Evolutionary conservation across 2,113 vertebrate species (phyloP).

Genomic region (Pachyramphus minor): DNA sequence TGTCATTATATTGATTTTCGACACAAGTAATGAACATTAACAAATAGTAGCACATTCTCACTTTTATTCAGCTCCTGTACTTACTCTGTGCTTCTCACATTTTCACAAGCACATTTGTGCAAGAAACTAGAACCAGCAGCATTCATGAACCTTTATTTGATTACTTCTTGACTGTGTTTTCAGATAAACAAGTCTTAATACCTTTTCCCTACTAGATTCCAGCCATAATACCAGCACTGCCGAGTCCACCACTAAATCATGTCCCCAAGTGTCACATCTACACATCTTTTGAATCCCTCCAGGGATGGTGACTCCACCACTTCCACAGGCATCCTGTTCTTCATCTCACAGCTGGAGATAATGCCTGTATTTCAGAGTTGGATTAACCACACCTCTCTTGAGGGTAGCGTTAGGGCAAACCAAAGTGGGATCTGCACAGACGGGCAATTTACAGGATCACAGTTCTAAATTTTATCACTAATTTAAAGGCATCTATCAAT

Average conservation of each 20-base stretch:
- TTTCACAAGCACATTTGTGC: rapidly evolving
- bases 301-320: not conserved
- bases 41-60: not conserved
- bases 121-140: not conserved
- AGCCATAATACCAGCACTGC: too few relatives aligned
- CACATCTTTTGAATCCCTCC: not conserved
- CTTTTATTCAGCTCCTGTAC: not conserved
- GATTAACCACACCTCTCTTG: not conserved
- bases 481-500: not conserved
- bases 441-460: not conserved
- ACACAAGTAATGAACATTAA: not conserved
- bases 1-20: rapidly evolving
- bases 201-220: not conserved
- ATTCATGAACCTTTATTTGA: not conserved
- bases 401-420: not conserved
- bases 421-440: not conserved
- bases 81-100: not conserved
- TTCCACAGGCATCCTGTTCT: not conserved
- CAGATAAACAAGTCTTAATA: rapidly evolving
- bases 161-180: not conserved
- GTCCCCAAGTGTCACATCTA: too few relatives aligned
- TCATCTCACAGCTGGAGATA: not conserved
- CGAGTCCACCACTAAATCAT: not conserved
- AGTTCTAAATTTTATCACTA: not conserved
- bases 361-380: not conserved